These are phyloP conservation scores for Cinara cedri DNA, from an alignment of 2,888 invertebrate species.

Conservation along the genomic window DNA sequence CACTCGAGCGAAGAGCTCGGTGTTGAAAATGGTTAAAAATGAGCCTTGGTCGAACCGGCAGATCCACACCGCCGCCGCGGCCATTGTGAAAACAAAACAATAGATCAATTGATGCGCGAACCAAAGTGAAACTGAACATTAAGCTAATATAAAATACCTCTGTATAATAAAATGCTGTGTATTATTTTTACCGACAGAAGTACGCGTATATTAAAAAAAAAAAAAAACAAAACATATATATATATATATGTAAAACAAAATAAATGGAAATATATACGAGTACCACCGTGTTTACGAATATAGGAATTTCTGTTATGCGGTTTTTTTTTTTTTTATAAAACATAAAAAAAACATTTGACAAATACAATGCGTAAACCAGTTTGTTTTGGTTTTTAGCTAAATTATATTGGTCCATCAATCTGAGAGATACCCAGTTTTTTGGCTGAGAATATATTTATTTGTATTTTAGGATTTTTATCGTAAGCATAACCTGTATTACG, in stretches of 20 bases:
- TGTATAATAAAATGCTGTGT: neutral
- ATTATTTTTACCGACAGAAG: slow-evolving; percentile 23
- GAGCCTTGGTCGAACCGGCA: slow-evolving; percentile 32
- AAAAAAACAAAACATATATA: slow-evolving; percentile 10
- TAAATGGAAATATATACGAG: too few species aligned
- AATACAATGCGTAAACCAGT: too few species aligned
- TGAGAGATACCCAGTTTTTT: too few species aligned
- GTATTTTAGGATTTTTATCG: too few species aligned
- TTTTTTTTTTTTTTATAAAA: too few species aligned
- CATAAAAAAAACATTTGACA: too few species aligned
- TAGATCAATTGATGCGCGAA: slow-evolving; percentile 52
- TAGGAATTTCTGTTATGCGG: too few species aligned
- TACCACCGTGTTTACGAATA: too few species aligned
- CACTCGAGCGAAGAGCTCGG: slow-evolving; percentile 50
- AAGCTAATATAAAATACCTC: slow-evolving; percentile 3
- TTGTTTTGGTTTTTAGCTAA: too few species aligned
- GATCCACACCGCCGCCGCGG: slow-evolving; percentile 11
- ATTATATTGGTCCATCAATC: too few species aligned
- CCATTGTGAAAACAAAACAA: slow-evolving; percentile 55
- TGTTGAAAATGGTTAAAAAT: slow-evolving; percentile 43
- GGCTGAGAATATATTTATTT: too few species aligned
- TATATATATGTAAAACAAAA: neutral
- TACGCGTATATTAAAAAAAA: neutral
- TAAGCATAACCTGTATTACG: too few species aligned
- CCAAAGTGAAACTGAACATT: slow-evolving; percentile 51